Percentiles rank a stretch among this genome's conserved stretches.
Evolutionary conservation across 1,140 invertebrate species (phyloP).

Genomic region (Bathynomus jamesi): DNA sequence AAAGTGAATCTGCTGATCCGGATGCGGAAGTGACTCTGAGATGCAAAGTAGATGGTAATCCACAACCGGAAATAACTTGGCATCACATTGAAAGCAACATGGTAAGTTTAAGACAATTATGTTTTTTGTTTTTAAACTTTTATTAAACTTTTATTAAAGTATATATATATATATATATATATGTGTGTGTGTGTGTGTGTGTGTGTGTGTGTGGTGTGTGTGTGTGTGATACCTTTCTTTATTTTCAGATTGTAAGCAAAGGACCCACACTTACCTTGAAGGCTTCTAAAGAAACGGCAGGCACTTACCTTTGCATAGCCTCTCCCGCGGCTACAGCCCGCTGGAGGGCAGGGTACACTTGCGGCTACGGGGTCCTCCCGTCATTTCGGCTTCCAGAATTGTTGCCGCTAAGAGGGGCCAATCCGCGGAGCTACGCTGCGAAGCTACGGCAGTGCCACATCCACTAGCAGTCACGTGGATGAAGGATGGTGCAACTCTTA

Average conservation of each 20-base stretch:
- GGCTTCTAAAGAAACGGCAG: slow-evolving; percentile 5
- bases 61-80: slow-evolving; percentile 45
- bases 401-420: slow-evolving; percentile 21
- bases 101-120: background rate
- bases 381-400: slow-evolving; percentile 22
- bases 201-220: background rate
- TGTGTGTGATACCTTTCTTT: background rate
- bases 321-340: slow-evolving; percentile 11
- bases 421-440: slow-evolving; percentile 23
- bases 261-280: background rate
- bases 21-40: slow-evolving; percentile 40
- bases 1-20: slow-evolving; percentile 42
- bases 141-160: background rate
- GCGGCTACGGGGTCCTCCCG: slow-evolving; percentile 24
- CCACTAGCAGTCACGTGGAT: slow-evolving; percentile 28
- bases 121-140: background rate
- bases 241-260: slow-evolving; percentile 4
- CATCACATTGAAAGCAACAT: background rate
- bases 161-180: slow-evolving; percentile 15
- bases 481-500: slow-evolving; percentile 20
- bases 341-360: slow-evolving; percentile 30
- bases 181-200: slow-evolving; percentile 1
- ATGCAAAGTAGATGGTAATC: slow-evolving; percentile 47
- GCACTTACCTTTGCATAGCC: slow-evolving; percentile 11
- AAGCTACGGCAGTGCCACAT: slow-evolving; percentile 28